Evolutionary conservation across 1,140 invertebrate genomes (phyloP), one percentile per base, ranked within the genome.

Genomic region (Zaprionus ghesquierei): DNA sequence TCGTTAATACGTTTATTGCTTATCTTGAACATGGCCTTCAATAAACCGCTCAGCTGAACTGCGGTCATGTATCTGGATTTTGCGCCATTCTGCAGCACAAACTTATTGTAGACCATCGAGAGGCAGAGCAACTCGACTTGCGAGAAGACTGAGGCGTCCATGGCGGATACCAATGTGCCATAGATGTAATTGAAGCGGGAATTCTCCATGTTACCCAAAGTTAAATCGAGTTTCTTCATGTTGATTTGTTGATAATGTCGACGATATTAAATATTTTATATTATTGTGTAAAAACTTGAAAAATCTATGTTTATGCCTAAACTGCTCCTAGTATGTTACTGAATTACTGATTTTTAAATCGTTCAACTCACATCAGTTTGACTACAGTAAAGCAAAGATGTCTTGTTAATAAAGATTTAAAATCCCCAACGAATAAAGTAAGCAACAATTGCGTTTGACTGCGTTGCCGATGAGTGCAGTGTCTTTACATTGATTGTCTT

Each of bases 181-280:
- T 84, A 84, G 2, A 84, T 2, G 20, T 79, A 84, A 41, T 79
- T 76, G 3, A 84, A 84, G 5, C 81, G 80, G 8, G 80, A 64
- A 77, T 84, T 84, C 63, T 84, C 80, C 31, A 77, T 61, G 6
- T 51, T 77, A 23, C 76, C 80, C n/a, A 84, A 18, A 0, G 72
- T 66, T n/a, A 20, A 13, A 38, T 84, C 80, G 0, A 84, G 27
- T 23, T 75, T 50, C 51, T 82, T 81, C 80, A 84, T 84, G 13
- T 49, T 77, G n/a, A n/a, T n/a, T n/a, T n/a, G 18, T 10, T 8
- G 35, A 6, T 41, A 2, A 2, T n/a, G n/a, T n/a, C n/a, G n/a
- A n/a, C n/a, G n/a, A n/a, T n/a, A n/a, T n/a, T n/a, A n/a, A n/a
- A n/a, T n/a, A n/a, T n/a, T n/a, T n/a, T n/a, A n/a, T n/a, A n/a